A percentile compares a stretch with the other conserved stretches of the same genome.
phyloP scores from a whole-genome alignment of 1,140 invertebrate genomes.

The Brachystomella parvula region DNA sequence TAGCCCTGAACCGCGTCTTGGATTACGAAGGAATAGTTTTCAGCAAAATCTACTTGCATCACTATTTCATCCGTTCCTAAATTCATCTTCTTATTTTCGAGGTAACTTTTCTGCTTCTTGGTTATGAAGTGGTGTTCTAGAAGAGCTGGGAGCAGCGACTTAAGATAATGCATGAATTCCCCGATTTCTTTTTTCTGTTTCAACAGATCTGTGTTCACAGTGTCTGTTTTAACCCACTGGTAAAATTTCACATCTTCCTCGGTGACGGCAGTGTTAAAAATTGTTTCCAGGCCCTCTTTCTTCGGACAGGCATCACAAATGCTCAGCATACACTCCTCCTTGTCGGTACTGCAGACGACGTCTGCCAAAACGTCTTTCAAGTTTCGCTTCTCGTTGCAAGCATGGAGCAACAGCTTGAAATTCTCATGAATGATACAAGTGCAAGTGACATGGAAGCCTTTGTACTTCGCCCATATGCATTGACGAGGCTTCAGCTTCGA shows the following conservation, averaged over 20 bases:
- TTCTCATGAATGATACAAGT: conserved; percentile 15
- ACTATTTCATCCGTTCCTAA: conserved; percentile 13
- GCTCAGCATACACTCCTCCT: conserved; percentile 3
- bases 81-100: conserved; percentile 20
- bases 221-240: conserved; percentile 3
- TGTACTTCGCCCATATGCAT: neutral
- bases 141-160: neutral
- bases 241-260: neutral
- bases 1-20: conserved; percentile 31
- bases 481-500: conserved; percentile 8
- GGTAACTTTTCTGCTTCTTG: conserved; percentile 10
- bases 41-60: conserved; percentile 32
- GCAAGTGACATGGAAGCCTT: conserved; percentile 4
- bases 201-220: neutral
- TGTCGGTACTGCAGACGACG: neutral
- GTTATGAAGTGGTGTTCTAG: conserved; percentile 10
- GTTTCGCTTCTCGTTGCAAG: neutral
- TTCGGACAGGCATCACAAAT: conserved; percentile 5
- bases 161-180: neutral
- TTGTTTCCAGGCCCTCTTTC: neutral
- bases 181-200: neutral
- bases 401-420: conserved; percentile 14
- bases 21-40: conserved; percentile 34
- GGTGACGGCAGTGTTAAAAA: neutral
- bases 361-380: neutral